Conservation (phyloP, 1,140 invertebrate genomes). For the Caenorhabditis remanei region DNA sequence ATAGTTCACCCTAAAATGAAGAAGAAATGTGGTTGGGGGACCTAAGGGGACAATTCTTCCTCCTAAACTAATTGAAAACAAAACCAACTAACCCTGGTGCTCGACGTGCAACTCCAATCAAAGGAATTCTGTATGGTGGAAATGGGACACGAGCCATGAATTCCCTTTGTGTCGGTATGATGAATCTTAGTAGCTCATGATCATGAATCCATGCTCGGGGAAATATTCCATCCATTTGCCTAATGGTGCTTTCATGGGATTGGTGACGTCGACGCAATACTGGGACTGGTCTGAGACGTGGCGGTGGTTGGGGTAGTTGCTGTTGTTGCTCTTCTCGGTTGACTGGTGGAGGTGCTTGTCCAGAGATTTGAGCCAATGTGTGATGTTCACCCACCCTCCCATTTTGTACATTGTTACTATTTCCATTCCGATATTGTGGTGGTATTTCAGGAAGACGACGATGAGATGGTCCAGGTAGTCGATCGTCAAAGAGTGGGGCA, state of each 20-base stretch:
- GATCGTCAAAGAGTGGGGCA: neutral
- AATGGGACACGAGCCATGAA: neutral
- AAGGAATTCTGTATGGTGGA: conserved; percentile 23
- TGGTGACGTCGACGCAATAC: conserved; percentile 6
- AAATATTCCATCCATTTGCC: neutral
- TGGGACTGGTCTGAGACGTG: neutral
- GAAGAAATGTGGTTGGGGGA: too few species aligned
- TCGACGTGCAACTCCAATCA: conserved; percentile 20
- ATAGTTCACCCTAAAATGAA: conserved; percentile 7
- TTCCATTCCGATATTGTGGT: neutral
- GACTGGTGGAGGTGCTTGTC: neutral
- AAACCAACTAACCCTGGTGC: neutral
- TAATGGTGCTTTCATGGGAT: neutral
- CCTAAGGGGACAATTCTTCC: too few species aligned
- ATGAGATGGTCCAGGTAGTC: neutral
- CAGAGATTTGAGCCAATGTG: neutral
- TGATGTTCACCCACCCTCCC: too few species aligned
- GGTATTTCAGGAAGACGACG: conserved; percentile 15
- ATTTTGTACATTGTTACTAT: neutral
- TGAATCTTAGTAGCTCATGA: neutral
- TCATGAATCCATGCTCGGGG: neutral
- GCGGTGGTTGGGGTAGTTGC: neutral
- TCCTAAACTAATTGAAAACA: too few species aligned
- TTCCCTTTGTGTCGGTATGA: neutral
- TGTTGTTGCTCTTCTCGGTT: neutral